A percentile compares a stretch with the other conserved stretches of the same genome.
These are phyloP conservation scores for Tetraneura akinire DNA, from an alignment of 1,140 invertebrate genomes.

Conservation along the genomic window DNA sequence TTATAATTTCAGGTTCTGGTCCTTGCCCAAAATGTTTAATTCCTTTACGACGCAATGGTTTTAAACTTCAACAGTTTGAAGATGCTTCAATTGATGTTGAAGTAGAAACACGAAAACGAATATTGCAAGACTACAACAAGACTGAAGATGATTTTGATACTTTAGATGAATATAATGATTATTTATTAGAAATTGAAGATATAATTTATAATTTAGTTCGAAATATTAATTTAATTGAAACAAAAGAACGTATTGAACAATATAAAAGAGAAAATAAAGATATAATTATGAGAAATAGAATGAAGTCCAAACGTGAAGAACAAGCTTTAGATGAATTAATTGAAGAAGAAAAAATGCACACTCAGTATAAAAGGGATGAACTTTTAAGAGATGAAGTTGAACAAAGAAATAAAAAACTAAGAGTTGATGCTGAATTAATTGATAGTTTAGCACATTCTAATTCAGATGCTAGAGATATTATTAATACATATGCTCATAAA, in stretches of 20 bases:
- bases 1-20: slow-evolving; percentile 74
- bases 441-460: slow-evolving; percentile 91
- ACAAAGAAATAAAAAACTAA: slow-evolving; percentile 78
- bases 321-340: slow-evolving; percentile 85
- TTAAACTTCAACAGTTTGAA: slow-evolving; percentile 93
- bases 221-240: slow-evolving; percentile 86
- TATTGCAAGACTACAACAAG: slow-evolving; percentile 89
- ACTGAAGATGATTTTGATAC: slow-evolving; percentile 85
- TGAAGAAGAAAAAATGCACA: slow-evolving; percentile 66
- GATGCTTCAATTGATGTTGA: slow-evolving; percentile 96
- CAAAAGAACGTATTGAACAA: slow-evolving; percentile 85
- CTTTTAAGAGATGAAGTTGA: slow-evolving; percentile 67
- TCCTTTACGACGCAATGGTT: slow-evolving; percentile 83
- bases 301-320: slow-evolving; percentile 64
- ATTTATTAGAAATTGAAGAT: slow-evolving; percentile 87
- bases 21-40: slow-evolving; percentile 90
- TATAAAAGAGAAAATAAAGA: slow-evolving; percentile 95
- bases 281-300: slow-evolving; percentile 84
- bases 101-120: slow-evolving; percentile 88
- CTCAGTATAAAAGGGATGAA: slow-evolving; percentile 58
- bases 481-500: slow-evolving; percentile 58
- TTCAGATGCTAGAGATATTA: slow-evolving; percentile 69
- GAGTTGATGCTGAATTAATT: slow-evolving; percentile 86
- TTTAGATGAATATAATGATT: slow-evolving; percentile 87
- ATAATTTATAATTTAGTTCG: slow-evolving; percentile 91